phyloP scores from a whole-genome alignment of 2,888 invertebrate genomes.

The Polydesmus complanatus region DNA sequence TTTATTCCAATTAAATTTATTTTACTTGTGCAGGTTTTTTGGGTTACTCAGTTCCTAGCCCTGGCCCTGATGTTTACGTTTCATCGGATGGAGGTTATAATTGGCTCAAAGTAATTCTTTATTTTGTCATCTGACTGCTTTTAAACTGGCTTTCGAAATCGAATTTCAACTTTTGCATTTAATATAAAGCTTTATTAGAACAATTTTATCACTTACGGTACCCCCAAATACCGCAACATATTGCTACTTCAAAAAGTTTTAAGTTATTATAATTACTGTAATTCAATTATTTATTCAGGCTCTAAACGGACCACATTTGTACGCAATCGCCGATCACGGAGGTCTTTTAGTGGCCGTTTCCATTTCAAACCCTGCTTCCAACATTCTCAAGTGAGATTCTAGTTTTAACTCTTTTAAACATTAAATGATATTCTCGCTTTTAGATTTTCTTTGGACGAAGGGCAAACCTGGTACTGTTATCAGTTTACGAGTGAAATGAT shows the following conservation, averaged over 20 bases:
- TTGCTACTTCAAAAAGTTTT: too few species aligned
- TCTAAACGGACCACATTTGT: slow-evolving; percentile 16
- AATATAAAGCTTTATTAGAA: not conserved
- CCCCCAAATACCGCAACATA: too few species aligned
- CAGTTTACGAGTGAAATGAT: slow-evolving; percentile 13
- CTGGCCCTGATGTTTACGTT: slow-evolving; percentile 14
- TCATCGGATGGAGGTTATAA: slow-evolving; percentile 17
- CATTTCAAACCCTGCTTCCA: not conserved
- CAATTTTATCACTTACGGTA: too few species aligned
- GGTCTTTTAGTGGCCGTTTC: slow-evolving; percentile 16
- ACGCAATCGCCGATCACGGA: slow-evolving; percentile 18
- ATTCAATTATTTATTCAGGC: slow-evolving; percentile 5
- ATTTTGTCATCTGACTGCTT: not conserved
- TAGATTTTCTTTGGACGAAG: slow-evolving; percentile 18
- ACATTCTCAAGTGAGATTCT: slow-evolving; percentile 12
- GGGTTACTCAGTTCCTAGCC: not conserved
- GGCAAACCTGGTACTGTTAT: slow-evolving; percentile 16
- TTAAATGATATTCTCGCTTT: slow-evolving; percentile 1
- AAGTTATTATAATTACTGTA: not conserved
- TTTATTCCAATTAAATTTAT: not conserved
- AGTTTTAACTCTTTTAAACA: not conserved
- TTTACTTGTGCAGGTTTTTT: slow-evolving; percentile 2
- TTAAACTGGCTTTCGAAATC: not conserved
- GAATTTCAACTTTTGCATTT: not conserved
- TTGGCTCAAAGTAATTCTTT: slow-evolving; percentile 12